Conservation (phyloP, 1,140 invertebrate species). For the Solenopsis invicta region DNA sequence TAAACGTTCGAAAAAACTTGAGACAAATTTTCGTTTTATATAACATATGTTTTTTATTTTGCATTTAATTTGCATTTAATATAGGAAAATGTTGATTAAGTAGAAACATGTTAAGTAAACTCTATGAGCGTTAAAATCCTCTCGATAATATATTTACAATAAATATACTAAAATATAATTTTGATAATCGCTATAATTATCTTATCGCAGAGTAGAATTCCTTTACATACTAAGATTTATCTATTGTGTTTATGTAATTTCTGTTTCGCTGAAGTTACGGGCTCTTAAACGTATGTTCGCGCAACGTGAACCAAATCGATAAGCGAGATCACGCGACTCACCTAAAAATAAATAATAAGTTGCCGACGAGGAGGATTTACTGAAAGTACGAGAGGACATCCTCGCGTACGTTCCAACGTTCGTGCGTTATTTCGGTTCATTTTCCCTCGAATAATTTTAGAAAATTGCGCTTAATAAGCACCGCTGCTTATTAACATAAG, state of each 20-base stretch:
- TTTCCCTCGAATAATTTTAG: background rate
- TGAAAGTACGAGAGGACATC: background rate
- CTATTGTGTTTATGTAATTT: background rate
- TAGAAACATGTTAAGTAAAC: background rate
- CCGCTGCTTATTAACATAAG: background rate
- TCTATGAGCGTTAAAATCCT: background rate
- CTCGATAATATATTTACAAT: background rate
- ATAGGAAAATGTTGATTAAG: background rate
- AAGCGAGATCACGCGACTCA: background rate
- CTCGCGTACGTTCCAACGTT: background rate
- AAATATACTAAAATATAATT: background rate
- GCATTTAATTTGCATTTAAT: too few relatives aligned
- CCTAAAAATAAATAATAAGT: background rate
- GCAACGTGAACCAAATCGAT: background rate
- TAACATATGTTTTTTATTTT: background rate
- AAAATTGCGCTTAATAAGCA: background rate
- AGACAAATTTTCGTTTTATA: background rate
- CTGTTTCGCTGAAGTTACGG: conserved; percentile 15
- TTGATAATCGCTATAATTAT: background rate
- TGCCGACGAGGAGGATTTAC: background rate
- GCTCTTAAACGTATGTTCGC: background rate
- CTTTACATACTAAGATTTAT: background rate
- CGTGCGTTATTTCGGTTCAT: background rate
- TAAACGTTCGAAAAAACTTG: background rate
- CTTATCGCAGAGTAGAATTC: background rate